phyloP scores from a whole-genome alignment of 2,113 vertebrate genomes.

The Poeciliopsis prolifica region DNA sequence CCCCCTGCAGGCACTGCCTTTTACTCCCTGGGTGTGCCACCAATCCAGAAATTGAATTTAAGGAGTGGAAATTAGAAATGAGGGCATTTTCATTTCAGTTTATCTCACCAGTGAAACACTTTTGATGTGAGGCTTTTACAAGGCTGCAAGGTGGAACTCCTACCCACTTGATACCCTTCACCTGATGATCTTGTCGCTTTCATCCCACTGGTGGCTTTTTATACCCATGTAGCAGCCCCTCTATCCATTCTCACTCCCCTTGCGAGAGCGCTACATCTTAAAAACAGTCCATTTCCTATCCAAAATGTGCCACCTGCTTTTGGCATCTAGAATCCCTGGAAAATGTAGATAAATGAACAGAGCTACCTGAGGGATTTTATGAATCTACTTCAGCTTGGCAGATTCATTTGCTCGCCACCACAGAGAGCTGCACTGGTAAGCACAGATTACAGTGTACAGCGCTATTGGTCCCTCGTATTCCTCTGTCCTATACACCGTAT shows the following conservation, averaged over 20 bases:
- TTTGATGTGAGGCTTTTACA: conserved; percentile 34
- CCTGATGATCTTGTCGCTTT: conserved; percentile 54
- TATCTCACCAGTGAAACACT: conserved; percentile 50
- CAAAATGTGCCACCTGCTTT: conserved; percentile 82
- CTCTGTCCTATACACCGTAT: conserved; percentile 57
- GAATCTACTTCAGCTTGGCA: conserved; percentile 82
- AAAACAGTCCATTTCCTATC: conserved; percentile 77
- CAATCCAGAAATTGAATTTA: conserved; percentile 73
- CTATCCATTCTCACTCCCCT: conserved; percentile 46
- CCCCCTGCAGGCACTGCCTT: conserved; percentile 41
- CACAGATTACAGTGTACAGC: conserved; percentile 79
- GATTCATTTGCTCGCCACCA: conserved; percentile 77
- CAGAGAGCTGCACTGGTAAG: conserved; percentile 79
- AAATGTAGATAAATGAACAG: conserved; percentile 83
- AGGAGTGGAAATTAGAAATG: conserved; percentile 66
- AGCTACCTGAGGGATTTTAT: conserved; percentile 82
- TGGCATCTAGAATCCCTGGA: conserved; percentile 80
- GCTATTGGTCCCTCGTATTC: conserved; percentile 58
- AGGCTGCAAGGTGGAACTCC: conserved; percentile 32
- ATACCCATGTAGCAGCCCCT: conserved; percentile 30
- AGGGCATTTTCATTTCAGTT: conserved; percentile 70
- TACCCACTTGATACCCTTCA: conserved; percentile 41
- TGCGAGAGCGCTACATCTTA: conserved; percentile 74
- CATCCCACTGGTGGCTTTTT: conserved; percentile 45
- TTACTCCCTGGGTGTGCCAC: conserved; percentile 59